Evolutionary conservation across 2,888 invertebrate genomes (phyloP).

Genomic region (Nowickia ferox): DNA sequence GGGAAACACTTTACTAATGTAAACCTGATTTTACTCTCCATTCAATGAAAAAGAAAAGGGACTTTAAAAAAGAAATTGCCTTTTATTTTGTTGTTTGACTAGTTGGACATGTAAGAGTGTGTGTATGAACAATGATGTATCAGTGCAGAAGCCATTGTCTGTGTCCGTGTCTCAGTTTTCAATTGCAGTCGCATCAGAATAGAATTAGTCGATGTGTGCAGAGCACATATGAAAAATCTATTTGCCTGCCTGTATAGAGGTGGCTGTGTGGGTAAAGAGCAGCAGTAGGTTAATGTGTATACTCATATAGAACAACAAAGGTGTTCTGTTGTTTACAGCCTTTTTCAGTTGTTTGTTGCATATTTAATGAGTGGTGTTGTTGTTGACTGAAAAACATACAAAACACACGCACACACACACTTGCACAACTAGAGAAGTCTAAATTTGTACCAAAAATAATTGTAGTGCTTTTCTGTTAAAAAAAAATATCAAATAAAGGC

Average conservation of each 20-base stretch:
- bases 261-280: conserved; percentile 21
- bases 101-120: conserved; percentile 1
- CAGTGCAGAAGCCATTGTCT: neutral
- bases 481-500: too few species aligned
- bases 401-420: neutral
- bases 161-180: neutral
- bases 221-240: neutral
- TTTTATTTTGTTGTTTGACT: conserved; percentile 49
- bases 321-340: conserved; percentile 66
- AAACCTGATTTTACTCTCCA: conserved; percentile 52
- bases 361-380: conserved; percentile 58
- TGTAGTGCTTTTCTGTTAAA: too few species aligned
- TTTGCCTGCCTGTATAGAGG: neutral
- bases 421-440: too few species aligned
- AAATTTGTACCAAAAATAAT: too few species aligned
- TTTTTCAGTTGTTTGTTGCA: conserved; percentile 64
- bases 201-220: neutral
- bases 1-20: conserved; percentile 67
- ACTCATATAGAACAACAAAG: conserved; percentile 60
- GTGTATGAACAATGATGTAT: neutral
- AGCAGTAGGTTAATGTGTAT: conserved; percentile 56
- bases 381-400: conserved; percentile 4
- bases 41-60: conserved; percentile 15
- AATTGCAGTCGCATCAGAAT: neutral
- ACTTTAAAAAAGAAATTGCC: neutral